phyloP scores from a whole-genome alignment of 1,140 invertebrate genomes.

The roundworm (Caenorhabditis elegans) region DNA sequence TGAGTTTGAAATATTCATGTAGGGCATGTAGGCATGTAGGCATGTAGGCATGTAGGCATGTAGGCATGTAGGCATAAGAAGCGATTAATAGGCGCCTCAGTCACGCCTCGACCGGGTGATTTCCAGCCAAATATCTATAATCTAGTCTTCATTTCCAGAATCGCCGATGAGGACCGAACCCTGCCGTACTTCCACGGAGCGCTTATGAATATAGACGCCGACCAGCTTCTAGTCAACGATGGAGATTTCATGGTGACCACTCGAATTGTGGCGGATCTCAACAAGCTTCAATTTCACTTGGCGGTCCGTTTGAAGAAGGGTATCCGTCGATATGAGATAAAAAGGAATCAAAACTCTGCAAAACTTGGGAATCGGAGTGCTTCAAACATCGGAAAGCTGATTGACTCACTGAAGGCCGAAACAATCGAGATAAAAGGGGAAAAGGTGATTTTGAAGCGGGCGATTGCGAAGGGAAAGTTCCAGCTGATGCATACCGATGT shows the following conservation, averaged over 20 bases:
- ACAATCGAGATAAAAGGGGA: constrained; percentile 40
- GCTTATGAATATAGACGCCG: constrained; percentile 54
- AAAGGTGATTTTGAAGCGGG: constrained; percentile 37
- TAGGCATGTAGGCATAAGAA: too few species aligned
- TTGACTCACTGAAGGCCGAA: constrained; percentile 37
- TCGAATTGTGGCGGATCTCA: neutral
- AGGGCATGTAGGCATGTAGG: too few species aligned
- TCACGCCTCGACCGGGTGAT: too few species aligned
- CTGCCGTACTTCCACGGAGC: constrained; percentile 56
- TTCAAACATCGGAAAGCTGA: neutral
- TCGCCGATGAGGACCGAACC: constrained; percentile 35
- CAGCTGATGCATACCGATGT: constrained; percentile 53
- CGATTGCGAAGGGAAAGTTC: constrained; percentile 53
- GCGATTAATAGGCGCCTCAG: too few species aligned
- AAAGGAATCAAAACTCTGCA: neutral
- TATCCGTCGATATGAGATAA: neutral
- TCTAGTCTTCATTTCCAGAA: too few species aligned
- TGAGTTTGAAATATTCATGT: too few species aligned
- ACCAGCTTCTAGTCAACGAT: constrained; percentile 44
- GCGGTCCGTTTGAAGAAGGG: neutral
- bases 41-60: too few species aligned
- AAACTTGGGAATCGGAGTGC: neutral
- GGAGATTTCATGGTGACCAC: constrained; percentile 38
- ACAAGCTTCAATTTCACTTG: neutral
- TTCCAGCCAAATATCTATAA: too few species aligned